Evolutionary conservation across 1,140 invertebrate genomes (phyloP), one percentile per base, ranked within the genome.

Genomic region (Drosophila persimilis): DNA sequence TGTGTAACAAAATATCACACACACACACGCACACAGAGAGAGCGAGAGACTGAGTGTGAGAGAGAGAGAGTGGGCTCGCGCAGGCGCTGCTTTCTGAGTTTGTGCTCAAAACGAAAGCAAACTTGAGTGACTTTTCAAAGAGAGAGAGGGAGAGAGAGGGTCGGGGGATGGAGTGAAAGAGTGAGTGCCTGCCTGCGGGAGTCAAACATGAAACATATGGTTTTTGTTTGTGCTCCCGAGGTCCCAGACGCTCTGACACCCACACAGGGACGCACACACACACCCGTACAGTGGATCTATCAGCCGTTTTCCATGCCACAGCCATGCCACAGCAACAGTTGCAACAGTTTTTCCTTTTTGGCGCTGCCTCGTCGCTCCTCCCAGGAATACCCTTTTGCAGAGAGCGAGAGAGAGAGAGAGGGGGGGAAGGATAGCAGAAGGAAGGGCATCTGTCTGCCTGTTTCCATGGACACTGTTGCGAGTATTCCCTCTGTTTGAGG

Each of bases 1-100:
- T 88, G 83, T 86, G 83, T 86, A 86, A 86, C 83, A 81, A 75
- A 88, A 86, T 86, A 86, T 86, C 81, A 41, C 83, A 77, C 81
- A 60, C 58, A 74, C 35, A 54, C 50, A 66, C 29, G 57, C 58
- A 74, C 35, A 54, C 50, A 66, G 29, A 65, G 17, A 4, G 46
- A 13, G 57, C 5, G 9, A 35, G 9, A 35, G 31, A 11, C 20
- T 20, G 20, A 20, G 20, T 20, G 20, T 20, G 31, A 17, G 22
- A 60, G 22, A 15, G 44, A 29, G 22, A 60, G 22, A 29, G 44
- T 13, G 15, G 13, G 20, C 46, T 51, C 26, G 71, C 83, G 83
- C 83, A 83, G 71, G 59, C 84, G 84, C 64, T 73, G 47, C 4
- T 20, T 11, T 31, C 35, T 65, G 59, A 80, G 70, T 88, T 75